These are phyloP conservation scores for Acleris laterana DNA, from an alignment of 2,888 invertebrate species.

Conservation along the genomic window DNA sequence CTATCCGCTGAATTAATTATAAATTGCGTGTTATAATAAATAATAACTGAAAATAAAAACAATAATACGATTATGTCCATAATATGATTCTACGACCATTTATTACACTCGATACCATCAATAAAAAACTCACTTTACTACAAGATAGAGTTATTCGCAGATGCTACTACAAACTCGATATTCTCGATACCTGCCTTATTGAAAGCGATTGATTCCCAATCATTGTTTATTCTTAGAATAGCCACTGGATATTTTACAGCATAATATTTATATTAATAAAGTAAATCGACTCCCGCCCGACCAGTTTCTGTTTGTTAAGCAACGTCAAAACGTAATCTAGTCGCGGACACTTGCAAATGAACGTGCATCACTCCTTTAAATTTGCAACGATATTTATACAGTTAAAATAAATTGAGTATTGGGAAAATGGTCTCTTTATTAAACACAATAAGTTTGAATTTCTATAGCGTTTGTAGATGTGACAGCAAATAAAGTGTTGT, in stretches of 20 bases:
- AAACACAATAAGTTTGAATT: conserved; percentile 23
- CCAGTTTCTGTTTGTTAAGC: conserved; percentile 65
- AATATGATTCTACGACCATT: no score
- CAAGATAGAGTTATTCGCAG: conserved; percentile 8
- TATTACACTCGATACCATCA: no score
- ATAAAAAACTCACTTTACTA: background rate
- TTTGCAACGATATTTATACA: conserved; percentile 31
- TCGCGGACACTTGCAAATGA: conserved; percentile 71
- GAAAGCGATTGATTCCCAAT: conserved; percentile 28
- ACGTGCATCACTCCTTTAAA: conserved; percentile 58
- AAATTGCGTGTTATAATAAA: no score
- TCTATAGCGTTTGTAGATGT: conserved; percentile 16
- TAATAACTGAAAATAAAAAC: no score
- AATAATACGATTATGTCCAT: no score
- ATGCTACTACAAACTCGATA: conserved; percentile 3
- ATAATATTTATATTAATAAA: conserved; percentile 62
- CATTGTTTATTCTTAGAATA: conserved; percentile 28
- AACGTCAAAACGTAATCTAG: conserved; percentile 72
- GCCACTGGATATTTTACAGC: conserved; percentile 40
- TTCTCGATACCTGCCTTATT: conserved; percentile 19
- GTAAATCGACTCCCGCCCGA: conserved; percentile 57
- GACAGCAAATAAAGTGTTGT: conserved; percentile 30
- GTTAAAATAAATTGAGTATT: conserved; percentile 4
- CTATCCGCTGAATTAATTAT: no score
- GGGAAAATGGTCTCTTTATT: conserved; percentile 24